Evolutionary conservation across 2,888 invertebrate genomes (phyloP).

Genomic region (Hedychridium roseum): DNA sequence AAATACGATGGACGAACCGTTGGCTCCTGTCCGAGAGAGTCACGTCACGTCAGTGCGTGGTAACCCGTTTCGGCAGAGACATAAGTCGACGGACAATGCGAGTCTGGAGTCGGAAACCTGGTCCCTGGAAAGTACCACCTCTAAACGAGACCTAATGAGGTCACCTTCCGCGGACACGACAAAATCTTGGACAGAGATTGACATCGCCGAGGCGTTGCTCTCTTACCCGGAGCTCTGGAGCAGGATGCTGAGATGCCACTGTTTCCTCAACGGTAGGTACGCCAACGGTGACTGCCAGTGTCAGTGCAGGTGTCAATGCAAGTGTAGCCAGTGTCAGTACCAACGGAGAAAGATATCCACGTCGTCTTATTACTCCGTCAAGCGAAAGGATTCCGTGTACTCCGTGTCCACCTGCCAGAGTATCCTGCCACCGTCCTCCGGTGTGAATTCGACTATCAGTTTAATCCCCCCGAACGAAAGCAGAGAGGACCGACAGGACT

Average conservation of each 20-base stretch:
- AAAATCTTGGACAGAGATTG: conserved; percentile 41
- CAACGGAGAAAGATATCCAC: conserved; percentile 33
- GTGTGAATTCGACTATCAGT: conserved; percentile 39
- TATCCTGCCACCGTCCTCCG: conserved; percentile 41
- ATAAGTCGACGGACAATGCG: conserved; percentile 18
- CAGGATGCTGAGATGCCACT: conserved; percentile 26
- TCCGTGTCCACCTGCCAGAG: conserved; percentile 55
- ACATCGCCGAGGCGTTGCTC: conserved; percentile 41
- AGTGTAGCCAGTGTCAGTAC: conserved; percentile 9
- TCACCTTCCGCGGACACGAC: conserved; percentile 36
- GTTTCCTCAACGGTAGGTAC: conserved; percentile 17
- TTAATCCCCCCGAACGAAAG: conserved; percentile 24
- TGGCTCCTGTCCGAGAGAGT: too few relatives aligned
- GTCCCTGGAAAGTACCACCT: conserved; percentile 31
- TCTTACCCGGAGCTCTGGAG: conserved; percentile 34
- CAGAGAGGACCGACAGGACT: conserved; percentile 18
- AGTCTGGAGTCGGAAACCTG: conserved; percentile 40
- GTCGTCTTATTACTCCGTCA: conserved; percentile 26
- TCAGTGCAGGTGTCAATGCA: conserved; percentile 12
- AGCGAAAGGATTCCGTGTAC: conserved; percentile 43
- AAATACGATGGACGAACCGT: too few relatives aligned
- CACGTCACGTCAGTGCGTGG: too few relatives aligned
- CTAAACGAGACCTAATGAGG: conserved; percentile 29
- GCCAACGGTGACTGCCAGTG: conserved; percentile 19
- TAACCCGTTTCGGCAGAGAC: neutral